Evolutionary conservation across 2,113 vertebrate species (phyloP).

Genomic region (Leiothrix lutea): DNA sequence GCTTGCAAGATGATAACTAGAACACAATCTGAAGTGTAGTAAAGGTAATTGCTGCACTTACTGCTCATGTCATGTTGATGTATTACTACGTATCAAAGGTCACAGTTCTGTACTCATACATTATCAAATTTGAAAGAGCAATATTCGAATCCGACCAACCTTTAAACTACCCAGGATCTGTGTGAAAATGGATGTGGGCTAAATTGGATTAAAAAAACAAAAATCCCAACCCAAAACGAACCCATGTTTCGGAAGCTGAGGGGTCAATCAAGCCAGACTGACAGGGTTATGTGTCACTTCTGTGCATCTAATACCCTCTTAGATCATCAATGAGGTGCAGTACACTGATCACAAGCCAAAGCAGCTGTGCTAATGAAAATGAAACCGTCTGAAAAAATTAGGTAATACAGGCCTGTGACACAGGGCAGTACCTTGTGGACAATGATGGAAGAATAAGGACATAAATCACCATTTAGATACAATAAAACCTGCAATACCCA

Average conservation of each 20-base stretch:
- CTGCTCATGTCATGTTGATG: conserved; percentile 93
- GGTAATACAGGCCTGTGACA: conserved; percentile 66
- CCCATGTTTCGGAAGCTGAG: conserved; percentile 83
- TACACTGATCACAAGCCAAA: conserved; percentile 92
- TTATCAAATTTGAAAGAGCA: conserved; percentile 98
- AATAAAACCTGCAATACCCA: conserved; percentile 45
- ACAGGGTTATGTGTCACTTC: conserved; percentile 81
- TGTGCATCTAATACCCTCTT: conserved; percentile 83
- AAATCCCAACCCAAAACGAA: conserved; percentile 26
- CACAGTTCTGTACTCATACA: conserved; percentile 97
- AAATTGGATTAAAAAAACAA: conserved; percentile 34
- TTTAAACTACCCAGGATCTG: conserved; percentile 81
- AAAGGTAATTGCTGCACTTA: conserved; percentile 90
- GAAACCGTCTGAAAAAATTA: conserved; percentile 78
- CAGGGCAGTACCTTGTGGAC: conserved; percentile 64
- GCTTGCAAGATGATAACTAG: conserved; percentile 68
- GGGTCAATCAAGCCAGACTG: conserved; percentile 90
- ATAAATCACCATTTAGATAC: conserved; percentile 76
- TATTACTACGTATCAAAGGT: conserved; percentile 92
- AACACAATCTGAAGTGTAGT: conserved; percentile 67
- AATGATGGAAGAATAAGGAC: conserved; percentile 68
- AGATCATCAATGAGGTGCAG: conserved; percentile 91
- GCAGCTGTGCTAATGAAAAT: conserved; percentile 90
- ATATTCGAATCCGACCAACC: conserved; percentile 85
- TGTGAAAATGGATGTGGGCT: conserved; percentile 74